Evolutionary conservation across 2,797 vertebrate species (phyloP).

Genomic region (Babyrousa celebensis): DNA sequence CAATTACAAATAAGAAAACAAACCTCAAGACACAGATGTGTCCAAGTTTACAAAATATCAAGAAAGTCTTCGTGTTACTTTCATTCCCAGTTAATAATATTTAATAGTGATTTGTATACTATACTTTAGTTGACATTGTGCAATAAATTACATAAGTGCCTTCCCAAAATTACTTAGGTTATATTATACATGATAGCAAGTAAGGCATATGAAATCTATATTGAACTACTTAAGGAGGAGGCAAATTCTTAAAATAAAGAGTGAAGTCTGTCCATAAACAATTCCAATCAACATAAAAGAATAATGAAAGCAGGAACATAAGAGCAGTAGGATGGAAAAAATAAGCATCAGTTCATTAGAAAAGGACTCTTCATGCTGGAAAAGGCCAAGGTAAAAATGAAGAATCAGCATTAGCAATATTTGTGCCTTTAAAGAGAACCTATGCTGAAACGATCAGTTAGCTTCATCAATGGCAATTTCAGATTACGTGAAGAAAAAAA

Average conservation of each 20-base stretch:
- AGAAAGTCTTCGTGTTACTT: conserved; percentile 28
- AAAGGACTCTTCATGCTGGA: background rate
- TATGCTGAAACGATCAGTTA: background rate
- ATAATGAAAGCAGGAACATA: background rate
- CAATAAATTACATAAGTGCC: conserved; percentile 49
- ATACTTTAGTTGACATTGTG: background rate
- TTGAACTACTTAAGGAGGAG: background rate
- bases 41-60: conserved; percentile 59
- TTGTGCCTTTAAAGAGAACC: background rate
- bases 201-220: conserved; percentile 1
- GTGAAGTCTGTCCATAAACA: background rate
- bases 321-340: background rate
- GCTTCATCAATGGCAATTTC: background rate
- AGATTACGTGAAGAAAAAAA: background rate
- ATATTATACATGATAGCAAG: background rate
- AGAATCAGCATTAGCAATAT: background rate
- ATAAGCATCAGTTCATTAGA: background rate
- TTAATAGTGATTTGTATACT: background rate
- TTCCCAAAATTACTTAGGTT: conserved; percentile 37
- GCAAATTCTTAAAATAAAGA: conserved; percentile 31
- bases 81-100: conserved; percentile 45
- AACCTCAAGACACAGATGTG: conserved; percentile 25
- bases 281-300: background rate
- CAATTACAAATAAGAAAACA: conserved; percentile 25
- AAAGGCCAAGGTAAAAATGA: background rate